These are phyloP conservation scores for Epinephelus awoara DNA, from an alignment of 2,797 vertebrate genomes.

Conservation along the genomic window DNA sequence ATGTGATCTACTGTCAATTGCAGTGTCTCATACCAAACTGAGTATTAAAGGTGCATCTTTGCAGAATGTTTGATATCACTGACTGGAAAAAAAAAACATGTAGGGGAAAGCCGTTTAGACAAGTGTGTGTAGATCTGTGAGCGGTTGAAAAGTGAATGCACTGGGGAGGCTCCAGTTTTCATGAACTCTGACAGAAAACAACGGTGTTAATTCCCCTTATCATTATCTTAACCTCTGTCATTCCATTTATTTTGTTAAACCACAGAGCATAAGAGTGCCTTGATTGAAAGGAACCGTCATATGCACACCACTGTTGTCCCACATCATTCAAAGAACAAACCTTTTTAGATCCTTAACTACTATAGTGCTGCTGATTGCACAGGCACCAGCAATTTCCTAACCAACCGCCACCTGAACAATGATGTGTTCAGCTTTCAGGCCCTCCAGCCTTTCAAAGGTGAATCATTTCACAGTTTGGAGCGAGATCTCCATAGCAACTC, in stretches of 20 bases:
- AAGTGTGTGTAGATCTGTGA: conserved; percentile 53
- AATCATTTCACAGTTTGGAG: conserved; percentile 99
- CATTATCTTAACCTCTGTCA: conserved; percentile 79
- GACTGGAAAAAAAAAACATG: conserved; percentile 45
- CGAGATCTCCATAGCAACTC: conserved; percentile 99
- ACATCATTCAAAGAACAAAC: conserved; percentile 99
- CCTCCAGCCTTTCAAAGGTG: conserved; percentile 99
- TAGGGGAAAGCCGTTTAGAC: conserved; percentile 60
- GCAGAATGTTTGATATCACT: conserved; percentile 43
- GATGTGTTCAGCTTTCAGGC: conserved; percentile 99
- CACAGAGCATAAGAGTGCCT: conserved; percentile 82
- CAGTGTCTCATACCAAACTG: conserved; percentile 34
- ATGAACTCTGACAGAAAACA: conserved; percentile 80
- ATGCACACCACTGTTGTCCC: conserved; percentile 98
- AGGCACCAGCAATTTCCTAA: conserved; percentile 99
- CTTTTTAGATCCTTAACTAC: conserved; percentile 99
- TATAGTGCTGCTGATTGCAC: conserved; percentile 99
- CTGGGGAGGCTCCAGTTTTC: conserved; percentile 66
- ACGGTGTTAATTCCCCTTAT: conserved; percentile 82
- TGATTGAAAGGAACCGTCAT: conserved; percentile 94
- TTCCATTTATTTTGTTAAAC: conserved; percentile 79
- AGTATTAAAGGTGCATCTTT: conserved; percentile 59
- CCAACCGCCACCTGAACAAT: conserved; percentile 99
- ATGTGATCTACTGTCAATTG: conserved; percentile 63
- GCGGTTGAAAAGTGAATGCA: conserved; percentile 62